phyloP scores from a whole-genome alignment of 2,113 vertebrate genomes.

The Columba janthina region DNA sequence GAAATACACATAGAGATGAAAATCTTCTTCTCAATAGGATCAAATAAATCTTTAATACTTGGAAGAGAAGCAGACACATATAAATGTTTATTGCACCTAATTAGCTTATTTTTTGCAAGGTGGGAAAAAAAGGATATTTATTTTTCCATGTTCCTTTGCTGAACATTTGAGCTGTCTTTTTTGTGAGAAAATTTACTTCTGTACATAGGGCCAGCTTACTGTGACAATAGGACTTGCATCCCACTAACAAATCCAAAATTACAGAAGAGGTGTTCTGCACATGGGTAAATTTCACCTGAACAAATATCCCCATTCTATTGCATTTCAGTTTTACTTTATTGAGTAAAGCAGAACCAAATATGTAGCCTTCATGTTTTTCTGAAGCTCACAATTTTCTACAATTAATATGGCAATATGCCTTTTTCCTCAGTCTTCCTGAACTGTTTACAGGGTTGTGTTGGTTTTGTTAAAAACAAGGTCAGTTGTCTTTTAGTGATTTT shows the following conservation, averaged over 20 bases:
- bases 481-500: no score
- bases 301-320: not conserved
- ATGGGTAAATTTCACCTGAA: not conserved
- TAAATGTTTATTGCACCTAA: not conserved
- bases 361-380: not conserved
- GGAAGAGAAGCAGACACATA: not conserved
- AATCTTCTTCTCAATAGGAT: not conserved
- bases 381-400: not conserved
- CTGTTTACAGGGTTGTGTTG: not conserved
- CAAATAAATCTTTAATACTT: not conserved
- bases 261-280: not conserved
- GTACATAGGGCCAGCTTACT: not conserved
- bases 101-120: not conserved
- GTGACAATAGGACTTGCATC: not conserved
- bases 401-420: not conserved
- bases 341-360: not conserved
- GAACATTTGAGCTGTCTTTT: not conserved
- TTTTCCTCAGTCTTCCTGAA: not conserved
- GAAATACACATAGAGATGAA: not conserved
- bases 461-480: no score
- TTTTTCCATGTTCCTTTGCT: not conserved
- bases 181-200: not conserved
- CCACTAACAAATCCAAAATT: not conserved
- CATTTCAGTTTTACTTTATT: not conserved
- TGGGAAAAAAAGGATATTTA: not conserved